A percentile compares a stretch with the other conserved stretches of the same genome.
phyloP scores from a whole-genome alignment of 1,140 invertebrate genomes.

The Heliothis virescens region DNA sequence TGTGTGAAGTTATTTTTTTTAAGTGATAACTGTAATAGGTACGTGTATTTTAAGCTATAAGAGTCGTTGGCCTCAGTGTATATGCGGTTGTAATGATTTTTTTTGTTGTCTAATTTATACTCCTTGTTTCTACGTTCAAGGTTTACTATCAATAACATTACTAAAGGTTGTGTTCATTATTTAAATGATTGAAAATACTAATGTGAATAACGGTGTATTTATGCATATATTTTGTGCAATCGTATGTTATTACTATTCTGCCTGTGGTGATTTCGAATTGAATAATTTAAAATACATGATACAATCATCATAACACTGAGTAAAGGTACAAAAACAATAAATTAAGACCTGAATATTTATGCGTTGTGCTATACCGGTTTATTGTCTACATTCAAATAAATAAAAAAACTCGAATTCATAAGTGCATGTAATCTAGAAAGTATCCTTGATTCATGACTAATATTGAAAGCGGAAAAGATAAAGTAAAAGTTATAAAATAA shows the following conservation, averaged over 20 bases:
- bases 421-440: no score
- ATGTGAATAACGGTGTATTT: slow-evolving; percentile 24
- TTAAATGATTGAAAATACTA: slow-evolving; percentile 3
- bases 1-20: slow-evolving; percentile 20
- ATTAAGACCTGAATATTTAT: no score
- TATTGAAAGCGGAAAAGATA: no score
- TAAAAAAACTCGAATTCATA: no score
- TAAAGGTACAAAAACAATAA: neutral
- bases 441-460: no score
- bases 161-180: slow-evolving; percentile 16
- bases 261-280: neutral
- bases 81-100: neutral
- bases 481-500: slow-evolving; percentile 22
- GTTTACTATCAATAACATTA: slow-evolving; percentile 30
- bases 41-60: slow-evolving; percentile 34
- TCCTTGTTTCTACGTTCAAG: slow-evolving; percentile 9
- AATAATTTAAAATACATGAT: no score
- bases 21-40: slow-evolving; percentile 42
- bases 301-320: neutral
- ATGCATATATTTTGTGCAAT: slow-evolving; percentile 13
- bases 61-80: slow-evolving; percentile 13
- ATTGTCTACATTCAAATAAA: no score
- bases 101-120: neutral
- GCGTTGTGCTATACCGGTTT: no score
- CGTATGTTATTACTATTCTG: slow-evolving; percentile 7